These are phyloP conservation scores for Thymelicus acteon DNA, from an alignment of 2,888 invertebrate species.

Conservation along the genomic window DNA sequence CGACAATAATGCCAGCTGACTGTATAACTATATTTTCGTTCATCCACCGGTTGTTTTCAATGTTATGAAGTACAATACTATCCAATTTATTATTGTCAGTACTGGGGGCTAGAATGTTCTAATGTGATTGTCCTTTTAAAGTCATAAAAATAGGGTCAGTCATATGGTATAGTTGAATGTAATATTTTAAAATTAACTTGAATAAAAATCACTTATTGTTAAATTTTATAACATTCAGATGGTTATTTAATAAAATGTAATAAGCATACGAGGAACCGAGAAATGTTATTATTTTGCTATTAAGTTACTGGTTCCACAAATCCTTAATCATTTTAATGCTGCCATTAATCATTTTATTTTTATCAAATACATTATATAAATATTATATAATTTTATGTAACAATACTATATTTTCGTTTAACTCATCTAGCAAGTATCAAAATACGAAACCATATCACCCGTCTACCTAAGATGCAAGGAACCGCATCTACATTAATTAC, in stretches of 20 bases:
- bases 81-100: constrained; percentile 54
- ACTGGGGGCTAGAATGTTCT: constrained; percentile 46
- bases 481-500: constrained; percentile 42
- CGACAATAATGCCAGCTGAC: constrained; percentile 70
- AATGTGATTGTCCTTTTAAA: constrained; percentile 27
- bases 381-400: no score
- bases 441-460: constrained; percentile 18
- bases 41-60: constrained; percentile 44
- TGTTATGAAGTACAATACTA: constrained; percentile 36
- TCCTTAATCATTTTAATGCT: no score
- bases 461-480: constrained; percentile 34
- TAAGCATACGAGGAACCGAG: no score
- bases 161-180: not conserved
- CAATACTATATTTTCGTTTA: not conserved
- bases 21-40: constrained; percentile 57
- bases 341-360: no score
- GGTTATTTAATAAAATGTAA: no score
- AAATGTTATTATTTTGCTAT: no score
- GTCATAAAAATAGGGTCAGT: constrained; percentile 11
- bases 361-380: no score
- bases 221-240: no score
- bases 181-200: not conserved
- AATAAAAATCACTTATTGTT: no score
- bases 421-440: constrained; percentile 9
- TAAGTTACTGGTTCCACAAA: no score